Evolutionary conservation across 1,140 invertebrate species (phyloP), one percentile per base, ranked within the genome.

Genomic region (Stegodyphus mimosarum): DNA sequence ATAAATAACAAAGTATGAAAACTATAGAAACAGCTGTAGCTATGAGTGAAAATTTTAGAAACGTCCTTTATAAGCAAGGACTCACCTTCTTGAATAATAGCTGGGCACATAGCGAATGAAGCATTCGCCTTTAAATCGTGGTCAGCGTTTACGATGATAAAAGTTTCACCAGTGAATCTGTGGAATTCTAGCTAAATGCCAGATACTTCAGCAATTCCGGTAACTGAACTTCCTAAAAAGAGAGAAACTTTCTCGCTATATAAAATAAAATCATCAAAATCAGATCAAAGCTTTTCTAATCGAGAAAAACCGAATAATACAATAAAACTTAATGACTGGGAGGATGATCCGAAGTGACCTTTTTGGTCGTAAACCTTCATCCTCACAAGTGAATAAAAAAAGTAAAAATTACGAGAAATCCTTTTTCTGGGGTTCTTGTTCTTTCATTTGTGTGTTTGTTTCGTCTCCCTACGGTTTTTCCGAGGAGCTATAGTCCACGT

Each of bases 241-340:
- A 33, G 33, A 33, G 67, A 52, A 77, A n/a, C 75, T 67, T 49
- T 17, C 60, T 17, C 17, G 48, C 51, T 51, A 77, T 77, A 66
- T 77, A 77, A 66, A 77, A 77, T 77, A 67, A 77, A 77, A 64
- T 66, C 50, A 77, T 77, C 75, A 63, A 49, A 77, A 77, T 77
- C 75, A 77, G 60, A 77, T 77, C 60, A 52, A 77, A 77, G 75
- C 60, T 67, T 51, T 33, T 67, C 51, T 77, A 77, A 77, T 77
- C 75, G 75, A 67, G 75, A 66, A 77, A 51, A 63, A 67, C 75
- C 49, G 17, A 77, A 67, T 77, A 77, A 77, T 63, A 77, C 64
- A 77, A 77, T 77, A 77, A 77, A 77, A 77, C 75, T 77, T 77
- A 77, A 77, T 77, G 75, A 77, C 75, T 66, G 60, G 9, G 33